Evolutionary conservation across 2,888 invertebrate species (phyloP).

Genomic region (Apotomis turbidana): DNA sequence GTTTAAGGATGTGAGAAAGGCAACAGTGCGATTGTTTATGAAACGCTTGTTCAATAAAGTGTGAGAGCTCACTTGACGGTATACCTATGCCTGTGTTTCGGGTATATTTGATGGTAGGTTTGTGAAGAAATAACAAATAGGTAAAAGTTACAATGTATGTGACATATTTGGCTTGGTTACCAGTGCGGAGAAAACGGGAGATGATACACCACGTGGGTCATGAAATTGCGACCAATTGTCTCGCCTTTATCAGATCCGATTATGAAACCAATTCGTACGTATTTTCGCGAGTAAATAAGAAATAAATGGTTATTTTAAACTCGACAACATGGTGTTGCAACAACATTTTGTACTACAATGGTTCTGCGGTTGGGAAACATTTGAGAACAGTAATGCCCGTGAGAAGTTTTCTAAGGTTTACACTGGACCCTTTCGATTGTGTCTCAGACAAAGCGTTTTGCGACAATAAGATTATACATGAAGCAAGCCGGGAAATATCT

Average conservation of each 20-base stretch:
- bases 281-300: neutral
- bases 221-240: too few species aligned
- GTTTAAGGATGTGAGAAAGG: conserved; percentile 60
- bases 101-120: neutral
- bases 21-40: conserved; percentile 53
- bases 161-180: too few species aligned
- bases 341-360: conserved; percentile 28
- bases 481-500: neutral
- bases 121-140: too few species aligned
- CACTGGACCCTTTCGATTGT: conserved; percentile 21
- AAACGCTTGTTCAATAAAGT: conserved; percentile 49
- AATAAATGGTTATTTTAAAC: neutral
- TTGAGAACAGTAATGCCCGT: conserved; percentile 29
- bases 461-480: conserved; percentile 7
- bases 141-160: too few species aligned
- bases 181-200: too few species aligned
- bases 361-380: conserved; percentile 26
- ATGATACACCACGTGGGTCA: too few species aligned
- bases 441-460: conserved; percentile 17
- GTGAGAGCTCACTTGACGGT: conserved; percentile 26
- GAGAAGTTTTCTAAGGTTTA: conserved; percentile 29
- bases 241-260: too few species aligned
- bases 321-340: neutral
- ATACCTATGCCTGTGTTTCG: neutral
- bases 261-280: too few species aligned